Evolutionary conservation across 2,888 invertebrate species (phyloP).

Genomic region (Dendrolimus houi): DNA sequence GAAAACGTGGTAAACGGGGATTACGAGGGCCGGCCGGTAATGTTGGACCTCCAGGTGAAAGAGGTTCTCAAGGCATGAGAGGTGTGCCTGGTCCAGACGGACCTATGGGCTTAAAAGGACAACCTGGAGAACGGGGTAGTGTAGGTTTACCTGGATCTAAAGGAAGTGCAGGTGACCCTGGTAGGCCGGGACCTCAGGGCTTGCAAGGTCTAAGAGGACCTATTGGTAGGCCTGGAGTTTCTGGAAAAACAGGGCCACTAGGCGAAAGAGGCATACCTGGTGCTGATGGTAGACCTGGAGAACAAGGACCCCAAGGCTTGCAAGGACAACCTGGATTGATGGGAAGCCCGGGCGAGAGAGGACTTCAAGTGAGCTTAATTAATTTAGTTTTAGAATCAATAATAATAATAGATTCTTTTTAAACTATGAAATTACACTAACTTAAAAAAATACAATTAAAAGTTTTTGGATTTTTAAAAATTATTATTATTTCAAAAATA

Average conservation of each 20-base stretch:
- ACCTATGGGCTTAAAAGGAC: constrained; percentile 84
- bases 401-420: no score
- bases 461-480: no score
- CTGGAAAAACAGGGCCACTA: constrained; percentile 81
- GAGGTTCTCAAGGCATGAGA: constrained; percentile 79
- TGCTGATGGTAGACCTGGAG: constrained; percentile 90
- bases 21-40: constrained; percentile 85
- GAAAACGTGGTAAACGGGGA: constrained; percentile 88
- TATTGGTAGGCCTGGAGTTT: constrained; percentile 81
- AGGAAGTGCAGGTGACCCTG: constrained; percentile 79
- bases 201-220: constrained; percentile 78
- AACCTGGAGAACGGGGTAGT: constrained; percentile 82
- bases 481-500: no score
- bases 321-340: constrained; percentile 87
- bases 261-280: constrained; percentile 87
- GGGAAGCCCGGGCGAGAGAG: constrained; percentile 87
- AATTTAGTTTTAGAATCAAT: no score
- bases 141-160: constrained; percentile 69
- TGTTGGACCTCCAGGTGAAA: constrained; percentile 83
- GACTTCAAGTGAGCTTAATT: constrained; percentile 75
- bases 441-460: no score
- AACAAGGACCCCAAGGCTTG: constrained; percentile 86
- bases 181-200: constrained; percentile 82
- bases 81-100: constrained; percentile 88
- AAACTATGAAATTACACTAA: no score